Evolutionary conservation across 2,888 invertebrate genomes (phyloP), one percentile per base, ranked within the genome.

Genomic region (Anaspis maculata): DNA sequence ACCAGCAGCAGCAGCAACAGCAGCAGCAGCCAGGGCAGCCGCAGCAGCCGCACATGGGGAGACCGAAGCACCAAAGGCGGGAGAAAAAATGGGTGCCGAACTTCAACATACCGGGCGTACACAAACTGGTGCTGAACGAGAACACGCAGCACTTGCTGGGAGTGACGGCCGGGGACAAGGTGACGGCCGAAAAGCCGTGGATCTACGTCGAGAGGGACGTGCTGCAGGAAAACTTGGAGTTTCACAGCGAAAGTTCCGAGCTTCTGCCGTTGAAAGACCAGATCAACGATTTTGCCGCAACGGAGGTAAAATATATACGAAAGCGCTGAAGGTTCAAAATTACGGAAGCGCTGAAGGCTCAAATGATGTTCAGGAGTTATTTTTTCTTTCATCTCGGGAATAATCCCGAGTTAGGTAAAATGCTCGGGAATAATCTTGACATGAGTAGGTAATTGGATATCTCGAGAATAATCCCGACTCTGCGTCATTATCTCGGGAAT

Each of bases 141-240:
- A 62, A 73, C 42, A 75, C 76, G 9, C 80, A 80, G 52, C 65
- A 70, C 42, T 69, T 71, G 30, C 59, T 83, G 7, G 77, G 78
- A 39, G 69, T 79, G 45, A 70, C 76, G 2, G 72, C 83, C 24
- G 85, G 83, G 1, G 66, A 72, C 21, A 72, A 84, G 52, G 72
- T 86, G 0, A 82, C 76, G 1, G 73, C 77, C 11, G 84, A 85
- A 56, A 76, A 73, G 50, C 84, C 85, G 0, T 86, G 84, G 84
- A 78, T 77, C 39, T 69, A 67, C 38, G 64, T 84, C 0, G 66
- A 64, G 12, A 83, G 75, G 57, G 70, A 72, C 16, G 64, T 71
- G 25, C 64, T 86, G 2, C 66, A 74, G 29, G 79, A 83, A 47
- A 68, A 72, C 31, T 68, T 85, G 27, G 74, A 77, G 2, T 42